A percentile compares a stretch with the other conserved stretches of the same genome.
These are phyloP conservation scores for Maconellicoccus hirsutus DNA, from an alignment of 1,140 invertebrate genomes.

Conservation along the genomic window DNA sequence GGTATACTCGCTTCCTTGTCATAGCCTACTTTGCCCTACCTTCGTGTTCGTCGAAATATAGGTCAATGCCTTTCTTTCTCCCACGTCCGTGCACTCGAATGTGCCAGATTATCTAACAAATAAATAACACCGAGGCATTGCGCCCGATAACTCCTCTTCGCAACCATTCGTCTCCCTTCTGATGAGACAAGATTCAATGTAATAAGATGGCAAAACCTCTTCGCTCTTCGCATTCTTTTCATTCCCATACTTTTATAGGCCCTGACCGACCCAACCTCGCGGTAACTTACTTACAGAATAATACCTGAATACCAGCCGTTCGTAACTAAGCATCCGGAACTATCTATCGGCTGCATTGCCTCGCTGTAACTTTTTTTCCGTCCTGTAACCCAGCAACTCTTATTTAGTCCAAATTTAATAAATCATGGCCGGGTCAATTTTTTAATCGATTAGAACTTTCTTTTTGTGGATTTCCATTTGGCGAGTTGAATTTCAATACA, in stretches of 20 bases:
- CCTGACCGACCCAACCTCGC: constrained; percentile 6
- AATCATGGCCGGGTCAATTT: not conserved
- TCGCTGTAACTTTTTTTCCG: not conserved
- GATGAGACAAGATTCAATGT: not conserved
- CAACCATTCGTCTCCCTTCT: not conserved
- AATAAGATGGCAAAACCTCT: constrained; percentile 8
- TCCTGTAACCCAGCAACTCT: not conserved
- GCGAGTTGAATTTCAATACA: too few relatives aligned
- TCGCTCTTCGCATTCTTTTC: not conserved
- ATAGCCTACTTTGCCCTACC: constrained; percentile 19
- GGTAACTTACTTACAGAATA: not conserved
- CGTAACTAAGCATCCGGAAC: constrained; percentile 2
- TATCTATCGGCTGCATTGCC: not conserved
- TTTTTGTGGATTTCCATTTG: too few relatives aligned
- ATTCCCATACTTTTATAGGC: not conserved
- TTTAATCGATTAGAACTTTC: too few relatives aligned
- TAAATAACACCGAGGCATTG: constrained; percentile 13
- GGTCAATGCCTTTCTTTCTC: constrained; percentile 22
- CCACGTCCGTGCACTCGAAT: constrained; percentile 1
- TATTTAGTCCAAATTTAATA: constrained; percentile 1
- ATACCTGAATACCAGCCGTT: constrained; percentile 7
- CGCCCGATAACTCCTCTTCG: constrained; percentile 6
- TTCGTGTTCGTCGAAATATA: not conserved
- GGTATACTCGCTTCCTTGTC: constrained; percentile 10
- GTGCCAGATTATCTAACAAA: constrained; percentile 22